Percentiles rank a stretch among this genome's conserved stretches.
phyloP scores from a whole-genome alignment of 2,113 vertebrate genomes.

The Echinops telfairi region DNA sequence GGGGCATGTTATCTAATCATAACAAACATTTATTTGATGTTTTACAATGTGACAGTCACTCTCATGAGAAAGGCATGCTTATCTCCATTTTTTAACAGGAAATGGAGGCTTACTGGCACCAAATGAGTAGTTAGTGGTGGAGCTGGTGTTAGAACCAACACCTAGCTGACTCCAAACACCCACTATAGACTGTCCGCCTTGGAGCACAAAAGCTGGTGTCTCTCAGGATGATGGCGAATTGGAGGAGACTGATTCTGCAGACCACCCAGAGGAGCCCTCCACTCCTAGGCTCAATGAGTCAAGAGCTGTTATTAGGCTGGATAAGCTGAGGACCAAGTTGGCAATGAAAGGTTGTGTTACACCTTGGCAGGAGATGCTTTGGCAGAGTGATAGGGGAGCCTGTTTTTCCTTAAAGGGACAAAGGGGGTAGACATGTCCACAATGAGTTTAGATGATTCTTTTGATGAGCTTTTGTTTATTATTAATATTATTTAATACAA shows the following conservation, averaged over 20 bases:
- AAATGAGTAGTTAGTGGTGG: neutral
- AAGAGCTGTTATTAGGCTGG: neutral
- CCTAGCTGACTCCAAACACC: neutral
- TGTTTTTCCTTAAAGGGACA: neutral
- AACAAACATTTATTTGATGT: neutral
- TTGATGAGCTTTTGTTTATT: neutral
- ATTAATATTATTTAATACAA: neutral
- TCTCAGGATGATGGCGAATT: neutral
- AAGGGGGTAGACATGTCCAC: neutral
- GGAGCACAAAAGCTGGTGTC: neutral
- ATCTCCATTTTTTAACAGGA: slow-evolving; percentile 4
- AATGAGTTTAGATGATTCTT: neutral
- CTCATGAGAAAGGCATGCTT: neutral
- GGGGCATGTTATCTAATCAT: neutral
- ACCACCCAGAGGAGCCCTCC: neutral
- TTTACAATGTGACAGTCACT: neutral
- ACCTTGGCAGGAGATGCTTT: neutral
- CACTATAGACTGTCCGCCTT: neutral
- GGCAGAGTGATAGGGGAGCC: neutral
- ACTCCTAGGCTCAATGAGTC: neutral
- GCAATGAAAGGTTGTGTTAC: neutral
- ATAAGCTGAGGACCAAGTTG: neutral
- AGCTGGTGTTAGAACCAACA: neutral
- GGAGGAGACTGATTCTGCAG: neutral
- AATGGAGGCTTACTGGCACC: neutral